phyloP scores from a whole-genome alignment of 2,797 vertebrate species.

The Sebastes flavidus region DNA sequence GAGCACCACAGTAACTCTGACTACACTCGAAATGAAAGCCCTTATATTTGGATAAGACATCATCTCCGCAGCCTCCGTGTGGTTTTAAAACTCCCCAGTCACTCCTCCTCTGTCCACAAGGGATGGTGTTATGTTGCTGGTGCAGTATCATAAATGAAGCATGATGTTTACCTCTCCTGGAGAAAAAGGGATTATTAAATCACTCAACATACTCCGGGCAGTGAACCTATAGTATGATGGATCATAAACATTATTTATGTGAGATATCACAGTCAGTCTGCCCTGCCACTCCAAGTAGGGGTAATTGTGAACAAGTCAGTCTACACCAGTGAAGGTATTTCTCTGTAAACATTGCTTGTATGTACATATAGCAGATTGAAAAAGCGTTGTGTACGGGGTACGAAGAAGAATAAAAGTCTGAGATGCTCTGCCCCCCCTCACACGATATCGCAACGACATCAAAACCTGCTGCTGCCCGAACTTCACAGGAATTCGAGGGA shows the following conservation, averaged over 20 bases:
- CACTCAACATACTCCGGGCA: slow-evolving; percentile 25
- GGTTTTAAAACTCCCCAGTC: slow-evolving; percentile 52
- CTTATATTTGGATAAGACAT: slow-evolving; percentile 61
- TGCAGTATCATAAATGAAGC: slow-evolving; percentile 76
- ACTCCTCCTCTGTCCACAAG: slow-evolving; percentile 65
- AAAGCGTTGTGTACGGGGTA: slow-evolving; percentile 60
- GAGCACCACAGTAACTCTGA: slow-evolving; percentile 46
- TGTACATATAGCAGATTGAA: slow-evolving; percentile 82
- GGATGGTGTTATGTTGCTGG: slow-evolving; percentile 67
- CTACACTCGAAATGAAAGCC: slow-evolving; percentile 50
- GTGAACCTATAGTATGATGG: slow-evolving; percentile 38
- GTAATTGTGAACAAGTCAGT: slow-evolving; percentile 61
- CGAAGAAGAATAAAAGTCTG: slow-evolving; percentile 56
- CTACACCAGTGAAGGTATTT: slow-evolving; percentile 66
- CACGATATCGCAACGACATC: slow-evolving; percentile 43
- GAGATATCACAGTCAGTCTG: slow-evolving; percentile 58
- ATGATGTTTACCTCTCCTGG: slow-evolving; percentile 70
- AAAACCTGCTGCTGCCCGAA: slow-evolving; percentile 61
- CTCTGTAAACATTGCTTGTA: slow-evolving; percentile 79
- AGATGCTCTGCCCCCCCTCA: slow-evolving; percentile 50
- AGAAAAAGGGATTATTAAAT: slow-evolving; percentile 53
- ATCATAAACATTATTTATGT: slow-evolving; percentile 52
- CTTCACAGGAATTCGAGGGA: slow-evolving; percentile 59
- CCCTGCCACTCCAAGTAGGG: slow-evolving; percentile 61
- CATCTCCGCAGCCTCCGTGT: slow-evolving; percentile 57